phyloP scores from a whole-genome alignment of 2,888 invertebrate genomes.

The Polietes domitor region DNA sequence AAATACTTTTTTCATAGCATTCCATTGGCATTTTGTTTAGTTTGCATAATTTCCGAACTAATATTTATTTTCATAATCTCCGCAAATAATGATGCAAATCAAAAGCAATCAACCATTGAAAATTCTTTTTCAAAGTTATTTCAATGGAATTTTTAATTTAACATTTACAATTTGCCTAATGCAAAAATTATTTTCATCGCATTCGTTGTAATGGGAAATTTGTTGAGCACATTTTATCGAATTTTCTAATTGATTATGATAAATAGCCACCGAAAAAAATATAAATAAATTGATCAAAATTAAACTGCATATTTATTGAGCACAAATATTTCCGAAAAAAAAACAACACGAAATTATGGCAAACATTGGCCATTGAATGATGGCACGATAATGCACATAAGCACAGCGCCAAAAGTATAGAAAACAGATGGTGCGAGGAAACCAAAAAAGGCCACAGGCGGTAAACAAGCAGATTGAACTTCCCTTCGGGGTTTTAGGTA shows the following conservation, averaged over 20 bases:
- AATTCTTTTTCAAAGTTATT: no score
- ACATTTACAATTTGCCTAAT: neutral
- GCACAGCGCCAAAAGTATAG: neutral
- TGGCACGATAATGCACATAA: no score
- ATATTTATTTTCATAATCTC: neutral
- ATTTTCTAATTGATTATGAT: conserved; percentile 13
- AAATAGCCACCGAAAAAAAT: neutral
- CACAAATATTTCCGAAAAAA: neutral
- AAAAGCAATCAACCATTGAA: neutral
- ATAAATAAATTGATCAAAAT: conserved; percentile 1
- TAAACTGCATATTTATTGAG: neutral
- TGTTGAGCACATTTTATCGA: neutral
- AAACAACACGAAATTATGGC: neutral
- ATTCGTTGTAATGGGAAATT: neutral
- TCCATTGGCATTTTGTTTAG: neutral
- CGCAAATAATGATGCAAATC: neutral
- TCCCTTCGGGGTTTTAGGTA: neutral
- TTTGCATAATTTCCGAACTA: neutral
- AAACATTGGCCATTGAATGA: neutral
- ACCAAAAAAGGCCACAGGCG: neutral
- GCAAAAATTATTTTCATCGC: neutral
- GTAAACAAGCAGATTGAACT: neutral
- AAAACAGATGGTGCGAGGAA: neutral
- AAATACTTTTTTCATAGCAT: neutral
- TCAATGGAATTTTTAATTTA: neutral